phyloP scores from a whole-genome alignment of 1,140 invertebrate species.

The Nephila pilipes region DNA sequence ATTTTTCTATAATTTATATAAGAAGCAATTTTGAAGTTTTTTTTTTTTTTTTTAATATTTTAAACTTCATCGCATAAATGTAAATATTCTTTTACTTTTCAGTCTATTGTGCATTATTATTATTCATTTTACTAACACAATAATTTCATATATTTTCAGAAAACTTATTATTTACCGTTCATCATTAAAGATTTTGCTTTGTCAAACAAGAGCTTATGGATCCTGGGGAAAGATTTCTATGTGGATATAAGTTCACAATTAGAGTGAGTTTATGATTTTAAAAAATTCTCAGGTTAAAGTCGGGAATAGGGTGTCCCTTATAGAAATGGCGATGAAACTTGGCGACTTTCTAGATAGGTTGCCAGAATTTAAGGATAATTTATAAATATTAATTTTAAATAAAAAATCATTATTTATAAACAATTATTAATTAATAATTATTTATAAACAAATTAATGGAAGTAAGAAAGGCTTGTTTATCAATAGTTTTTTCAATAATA shows the following conservation, averaged over 20 bases:
- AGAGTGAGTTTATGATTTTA: constrained; percentile 15
- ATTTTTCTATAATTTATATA: too few relatives aligned
- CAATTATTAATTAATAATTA: too few relatives aligned
- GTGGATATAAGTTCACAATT: constrained; percentile 6
- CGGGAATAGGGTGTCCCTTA: too few relatives aligned
- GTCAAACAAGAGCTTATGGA: constrained; percentile 17
- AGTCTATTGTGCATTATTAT: not conserved
- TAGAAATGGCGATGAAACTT: too few relatives aligned
- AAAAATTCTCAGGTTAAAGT: too few relatives aligned
- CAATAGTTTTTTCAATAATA: too few relatives aligned
- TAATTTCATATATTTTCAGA: constrained; percentile 13
- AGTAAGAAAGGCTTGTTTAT: too few relatives aligned
- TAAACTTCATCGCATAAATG: not conserved
- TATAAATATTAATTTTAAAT: too few relatives aligned
- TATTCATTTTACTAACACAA: not conserved
- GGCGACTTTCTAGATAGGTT: too few relatives aligned
- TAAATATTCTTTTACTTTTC: not conserved
- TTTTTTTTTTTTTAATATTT: not conserved
- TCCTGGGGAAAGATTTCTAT: constrained; percentile 4
- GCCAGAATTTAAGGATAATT: too few relatives aligned
- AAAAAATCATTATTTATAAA: too few relatives aligned
- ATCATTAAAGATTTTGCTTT: not conserved
- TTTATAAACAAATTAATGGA: too few relatives aligned
- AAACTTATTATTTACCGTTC: not conserved
- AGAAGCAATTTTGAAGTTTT: not conserved